Base-by-base conservation (phyloP, 2,888 invertebrate species). In the Leptopilina drosophilae region DNA sequence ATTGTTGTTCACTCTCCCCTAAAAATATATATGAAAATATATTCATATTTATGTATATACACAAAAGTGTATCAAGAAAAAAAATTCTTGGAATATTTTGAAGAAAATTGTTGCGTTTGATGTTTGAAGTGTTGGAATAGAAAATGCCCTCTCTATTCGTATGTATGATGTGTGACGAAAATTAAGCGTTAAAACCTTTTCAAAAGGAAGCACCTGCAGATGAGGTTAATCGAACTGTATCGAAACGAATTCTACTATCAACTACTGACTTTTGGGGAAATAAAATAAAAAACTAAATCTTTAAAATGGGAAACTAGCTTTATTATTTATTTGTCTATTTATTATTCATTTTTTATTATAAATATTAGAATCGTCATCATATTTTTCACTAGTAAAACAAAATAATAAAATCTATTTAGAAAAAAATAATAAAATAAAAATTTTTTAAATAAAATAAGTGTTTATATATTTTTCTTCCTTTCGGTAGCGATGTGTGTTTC, bases 41-140 rank as follows among this genome's bases (percentile, higher is more conserved):
- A 73, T 33, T 14, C 26, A 69, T 26, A n/a, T 20, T 20, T 6
- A 53, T 33, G 33, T 26, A n/a, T 33, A 33, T 6, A 53, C 7
- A 42, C n/a, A 49, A 49, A 20, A 12, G 11, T 49, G n/a, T 26
- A 49, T 12, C 14, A 69, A 42, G 20, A 14, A 26, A 14, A 14
- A 49, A 69, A 12, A 67, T 69, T 69, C 69, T 49, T 14, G 49
- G n/a, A 69, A 69, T 69, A 46, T 69, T 69, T 69, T 20, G 53
- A 7, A 20, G 26, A 53, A 49, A n/a, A 46, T 69, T 69, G 2
- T 12, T 67, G 11, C 49, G 6, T 7, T 5, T 26, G 14, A 49
- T 14, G 20, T 20, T 53, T 14, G 49, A 46, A 26, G 15, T 8
- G 49, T 9, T 49, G 53, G 12, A 69, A 69, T 53, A 11, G 53